These are phyloP conservation scores for Drosophila yooni DNA, from an alignment of 2,888 invertebrate species.

Conservation along the genomic window DNA sequence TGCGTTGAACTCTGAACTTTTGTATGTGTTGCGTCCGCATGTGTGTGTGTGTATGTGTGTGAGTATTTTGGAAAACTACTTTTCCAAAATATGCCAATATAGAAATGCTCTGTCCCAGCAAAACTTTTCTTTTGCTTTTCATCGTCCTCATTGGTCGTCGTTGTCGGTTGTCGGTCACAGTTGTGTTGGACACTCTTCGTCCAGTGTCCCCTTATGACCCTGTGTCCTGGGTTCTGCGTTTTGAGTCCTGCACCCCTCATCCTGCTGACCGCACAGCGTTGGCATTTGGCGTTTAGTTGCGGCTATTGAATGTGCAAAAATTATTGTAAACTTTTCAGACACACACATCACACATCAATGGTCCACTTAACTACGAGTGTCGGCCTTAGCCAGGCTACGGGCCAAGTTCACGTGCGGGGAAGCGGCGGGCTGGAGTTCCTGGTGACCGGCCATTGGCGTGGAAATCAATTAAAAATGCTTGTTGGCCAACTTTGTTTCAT, in stretches of 20 bases:
- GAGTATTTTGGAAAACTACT: conserved; percentile 68
- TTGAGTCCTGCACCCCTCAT: conserved; percentile 10
- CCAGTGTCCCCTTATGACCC: conserved; percentile 3
- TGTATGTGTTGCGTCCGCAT: conserved; percentile 38
- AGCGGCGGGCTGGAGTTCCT: background rate
- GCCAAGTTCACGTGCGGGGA: conserved; percentile 29
- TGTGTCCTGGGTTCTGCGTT: background rate
- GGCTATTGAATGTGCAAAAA: conserved; percentile 79
- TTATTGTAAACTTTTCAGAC: conserved; percentile 82
- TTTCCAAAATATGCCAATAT: conserved; percentile 76
- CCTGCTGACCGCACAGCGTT: conserved; percentile 50
- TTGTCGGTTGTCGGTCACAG: conserved; percentile 65
- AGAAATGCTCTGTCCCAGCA: conserved; percentile 47
- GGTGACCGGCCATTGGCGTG: conserved; percentile 55
- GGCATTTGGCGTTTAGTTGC: conserved; percentile 79
- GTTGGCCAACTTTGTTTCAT: conserved; percentile 72
- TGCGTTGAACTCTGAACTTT: conserved; percentile 82
- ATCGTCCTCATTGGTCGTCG: conserved; percentile 62
- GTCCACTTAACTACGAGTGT: conserved; percentile 23
- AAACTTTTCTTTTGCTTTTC: conserved; percentile 64
- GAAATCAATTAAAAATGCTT: conserved; percentile 77
- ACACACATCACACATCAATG: conserved; percentile 61
- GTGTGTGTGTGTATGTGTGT: conserved; percentile 37
- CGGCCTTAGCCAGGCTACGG: background rate
- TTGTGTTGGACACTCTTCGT: conserved; percentile 60